Conservation (phyloP, 2,888 invertebrate genomes). For the Phania funesta region DNA sequence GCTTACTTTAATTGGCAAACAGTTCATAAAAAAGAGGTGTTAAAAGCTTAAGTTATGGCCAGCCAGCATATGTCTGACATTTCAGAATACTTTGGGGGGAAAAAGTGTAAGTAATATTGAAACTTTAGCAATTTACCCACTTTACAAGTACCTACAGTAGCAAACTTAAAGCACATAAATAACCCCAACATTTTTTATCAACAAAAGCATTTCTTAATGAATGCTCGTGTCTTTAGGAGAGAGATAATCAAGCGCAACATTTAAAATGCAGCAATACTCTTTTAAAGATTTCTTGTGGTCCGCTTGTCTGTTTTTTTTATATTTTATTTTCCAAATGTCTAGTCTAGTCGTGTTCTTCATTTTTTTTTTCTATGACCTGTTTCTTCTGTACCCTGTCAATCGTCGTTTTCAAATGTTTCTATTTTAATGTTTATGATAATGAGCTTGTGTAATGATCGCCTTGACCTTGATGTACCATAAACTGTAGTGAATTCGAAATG, state of each 20-base stretch:
- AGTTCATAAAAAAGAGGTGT: conserved; percentile 42
- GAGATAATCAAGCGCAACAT: neutral
- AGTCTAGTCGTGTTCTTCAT: conserved; percentile 41
- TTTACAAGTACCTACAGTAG: neutral
- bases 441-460: conserved; percentile 9
- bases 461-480: conserved; percentile 47
- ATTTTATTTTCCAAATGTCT: conserved; percentile 38
- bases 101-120: neutral
- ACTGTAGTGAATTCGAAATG: conserved; percentile 5
- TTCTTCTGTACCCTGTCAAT: conserved; percentile 14
- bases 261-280: neutral
- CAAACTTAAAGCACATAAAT: neutral
- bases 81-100: neutral
- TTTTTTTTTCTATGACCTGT: neutral
- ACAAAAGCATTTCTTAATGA: neutral
- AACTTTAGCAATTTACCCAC: neutral
- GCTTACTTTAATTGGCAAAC: neutral
- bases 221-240: neutral
- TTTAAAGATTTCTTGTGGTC: conserved; percentile 16
- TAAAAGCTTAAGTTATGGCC: conserved; percentile 28
- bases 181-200: neutral
- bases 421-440: conserved; percentile 7
- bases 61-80: neutral
- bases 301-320: conserved; percentile 23
- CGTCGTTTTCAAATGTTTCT: conserved; percentile 39